Base-by-base conservation (phyloP, 2,113 vertebrate species). In the Arenaria interpres region DNA sequence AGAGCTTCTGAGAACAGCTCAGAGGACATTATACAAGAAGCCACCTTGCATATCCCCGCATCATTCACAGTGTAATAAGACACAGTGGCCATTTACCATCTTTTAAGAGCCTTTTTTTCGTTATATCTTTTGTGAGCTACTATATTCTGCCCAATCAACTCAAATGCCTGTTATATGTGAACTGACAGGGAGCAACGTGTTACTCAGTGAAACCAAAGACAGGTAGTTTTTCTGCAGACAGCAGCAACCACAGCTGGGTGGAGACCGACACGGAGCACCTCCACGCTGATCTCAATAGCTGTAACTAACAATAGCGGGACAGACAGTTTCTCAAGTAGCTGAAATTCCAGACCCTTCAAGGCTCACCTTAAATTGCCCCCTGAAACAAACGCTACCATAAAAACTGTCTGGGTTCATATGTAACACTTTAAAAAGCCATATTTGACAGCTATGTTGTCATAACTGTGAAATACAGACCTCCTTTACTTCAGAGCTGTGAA, bases 371-470 rank as follows among this genome's bases (percentile, higher is more conserved):
- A 85, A 48, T 12, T 85, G 90, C 93, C 83, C 91, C 87, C 84
- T 85, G 76, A 76, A 93, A 73, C 78, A 92, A 83, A 92, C 12
- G 59, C 51, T 95, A 68, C 88, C 69, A 71, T 63, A 87, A 89
- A 89, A 91, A 37, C 89, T 54, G 86, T 83, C 93, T 93, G 84
- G 89, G 92, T 59, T 87, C 73, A n/a, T 59, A 66, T 92, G 85
- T 25, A 92, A 81, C 91, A 84, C 90, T 87, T 79, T 72, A 67
- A 79, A 87, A 67, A 87, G 91, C 73, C 30, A 2, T 67, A 88
- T 66, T 88, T 92, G 94, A 95, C 94, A 95, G 94, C 84, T 81
- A 45, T 74, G 91, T 83, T 95, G 95, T 86, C 91, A 73, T 76
- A 87, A 71, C 69, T 73, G 83, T 69, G 91, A 93, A 84, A 62